Evolutionary conservation across 2,113 vertebrate species (phyloP).

Genomic region (Dromaius novaehollandiae): DNA sequence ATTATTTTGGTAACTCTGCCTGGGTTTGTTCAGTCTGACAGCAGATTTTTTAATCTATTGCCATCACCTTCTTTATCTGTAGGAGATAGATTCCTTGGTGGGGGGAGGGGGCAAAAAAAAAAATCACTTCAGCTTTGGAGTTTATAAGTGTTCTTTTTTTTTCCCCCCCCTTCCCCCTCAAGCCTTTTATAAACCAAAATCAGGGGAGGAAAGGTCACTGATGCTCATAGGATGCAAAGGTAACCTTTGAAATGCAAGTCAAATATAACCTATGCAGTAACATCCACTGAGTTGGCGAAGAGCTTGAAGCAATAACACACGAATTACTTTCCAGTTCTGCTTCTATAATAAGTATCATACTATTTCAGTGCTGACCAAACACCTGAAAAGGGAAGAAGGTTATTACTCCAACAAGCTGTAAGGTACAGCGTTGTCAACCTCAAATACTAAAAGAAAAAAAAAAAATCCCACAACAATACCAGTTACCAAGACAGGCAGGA

Average conservation of each 20-base stretch:
- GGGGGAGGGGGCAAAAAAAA: not conserved
- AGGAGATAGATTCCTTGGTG: not conserved
- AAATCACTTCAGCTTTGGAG: not conserved
- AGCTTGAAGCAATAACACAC: not conserved
- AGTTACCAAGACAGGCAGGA: not conserved
- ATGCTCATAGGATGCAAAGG: not conserved
- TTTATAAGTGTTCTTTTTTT: not conserved
- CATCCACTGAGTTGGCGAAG: not conserved
- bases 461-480: not conserved
- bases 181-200: not conserved
- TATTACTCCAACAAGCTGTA: not conserved
- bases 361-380: not conserved
- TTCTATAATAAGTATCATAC: not conserved
- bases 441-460: not conserved
- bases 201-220: not conserved
- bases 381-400: not conserved
- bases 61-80: not conserved
- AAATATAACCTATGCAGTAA: not conserved
- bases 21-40: not conserved
- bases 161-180: not conserved
- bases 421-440: not conserved
- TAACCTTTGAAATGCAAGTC: slow-evolving; percentile 3
- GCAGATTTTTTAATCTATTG: not conserved
- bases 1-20: not conserved
- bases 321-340: not conserved